Percentiles rank a stretch among this genome's conserved stretches.
phyloP scores from a whole-genome alignment of 2,113 vertebrate genomes.

The Ardeotis arabs region DNA sequence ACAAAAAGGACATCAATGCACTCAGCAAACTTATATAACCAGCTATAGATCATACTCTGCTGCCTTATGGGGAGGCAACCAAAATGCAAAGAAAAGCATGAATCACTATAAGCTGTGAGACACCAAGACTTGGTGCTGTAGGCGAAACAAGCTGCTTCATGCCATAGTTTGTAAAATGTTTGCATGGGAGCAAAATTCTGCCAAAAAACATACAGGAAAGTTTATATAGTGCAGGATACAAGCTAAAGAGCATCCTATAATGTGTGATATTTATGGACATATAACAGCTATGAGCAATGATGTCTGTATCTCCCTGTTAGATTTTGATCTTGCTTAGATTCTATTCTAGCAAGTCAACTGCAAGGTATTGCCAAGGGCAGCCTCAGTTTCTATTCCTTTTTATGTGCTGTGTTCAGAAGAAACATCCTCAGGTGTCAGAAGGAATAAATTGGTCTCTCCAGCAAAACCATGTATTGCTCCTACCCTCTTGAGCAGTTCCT shows the following conservation, averaged over 20 bases:
- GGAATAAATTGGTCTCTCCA: not conserved
- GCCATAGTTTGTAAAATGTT: not conserved
- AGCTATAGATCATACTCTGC: not conserved
- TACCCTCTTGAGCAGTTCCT: not conserved
- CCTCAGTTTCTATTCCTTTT: not conserved
- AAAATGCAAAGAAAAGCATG: not conserved
- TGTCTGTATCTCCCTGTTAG: not conserved
- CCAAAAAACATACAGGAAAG: not conserved
- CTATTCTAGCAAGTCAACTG: not conserved
- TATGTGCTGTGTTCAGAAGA: not conserved
- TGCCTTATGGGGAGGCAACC: not conserved
- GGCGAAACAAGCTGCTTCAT: constrained; percentile 50
- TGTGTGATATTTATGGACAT: not conserved
- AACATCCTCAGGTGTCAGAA: not conserved
- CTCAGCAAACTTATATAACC: not conserved
- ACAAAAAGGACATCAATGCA: not conserved
- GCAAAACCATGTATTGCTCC: not conserved
- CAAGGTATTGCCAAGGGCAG: not conserved
- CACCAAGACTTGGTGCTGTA: not conserved
- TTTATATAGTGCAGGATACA: not conserved
- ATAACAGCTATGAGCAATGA: not conserved
- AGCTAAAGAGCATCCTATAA: not conserved
- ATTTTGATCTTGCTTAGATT: not conserved
- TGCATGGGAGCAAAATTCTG: not conserved
- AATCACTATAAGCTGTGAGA: constrained; percentile 20